phyloP scores from a whole-genome alignment of 2,113 vertebrate species.

The Tachysurus vachellii region DNA sequence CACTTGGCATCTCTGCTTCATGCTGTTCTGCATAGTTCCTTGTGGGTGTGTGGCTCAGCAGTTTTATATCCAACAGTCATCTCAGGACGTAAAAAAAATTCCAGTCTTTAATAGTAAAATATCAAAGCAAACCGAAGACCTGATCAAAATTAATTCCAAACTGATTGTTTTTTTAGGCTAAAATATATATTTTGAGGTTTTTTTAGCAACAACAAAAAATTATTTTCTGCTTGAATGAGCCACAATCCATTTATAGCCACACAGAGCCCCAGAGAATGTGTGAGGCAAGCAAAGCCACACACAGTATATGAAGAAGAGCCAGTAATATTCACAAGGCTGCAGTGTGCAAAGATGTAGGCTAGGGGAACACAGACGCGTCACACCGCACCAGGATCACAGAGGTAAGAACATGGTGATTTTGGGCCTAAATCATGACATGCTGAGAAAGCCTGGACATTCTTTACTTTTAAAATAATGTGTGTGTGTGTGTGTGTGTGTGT shows the following conservation, averaged over 20 bases:
- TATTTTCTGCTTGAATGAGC: slow-evolving; percentile 13
- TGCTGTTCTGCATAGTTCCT: slow-evolving; percentile 7
- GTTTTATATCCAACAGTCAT: slow-evolving; percentile 13
- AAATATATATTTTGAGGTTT: background rate
- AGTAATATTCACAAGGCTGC: slow-evolving; percentile 19
- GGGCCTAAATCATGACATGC: background rate
- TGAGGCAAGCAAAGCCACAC: slow-evolving; percentile 31
- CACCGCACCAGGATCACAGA: background rate
- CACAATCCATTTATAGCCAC: slow-evolving; percentile 44
- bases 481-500: background rate
- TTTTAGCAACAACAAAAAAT: background rate
- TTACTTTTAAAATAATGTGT: background rate
- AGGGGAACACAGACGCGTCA: background rate
- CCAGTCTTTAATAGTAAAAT: background rate
- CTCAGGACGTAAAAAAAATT: background rate
- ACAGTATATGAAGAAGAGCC: slow-evolving; percentile 19
- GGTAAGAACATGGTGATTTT: slow-evolving; percentile 35
- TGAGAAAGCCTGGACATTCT: background rate
- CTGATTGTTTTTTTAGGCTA: background rate
- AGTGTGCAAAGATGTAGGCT: slow-evolving; percentile 36
- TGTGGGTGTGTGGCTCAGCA: slow-evolving; percentile 25
- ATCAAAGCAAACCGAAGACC: background rate
- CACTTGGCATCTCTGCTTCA: slow-evolving; percentile 16
- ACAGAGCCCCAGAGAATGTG: slow-evolving; percentile 39
- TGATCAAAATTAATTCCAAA: background rate